Evolutionary conservation across 2,888 invertebrate genomes (phyloP).

Genomic region (Chrysina gloriosa): DNA sequence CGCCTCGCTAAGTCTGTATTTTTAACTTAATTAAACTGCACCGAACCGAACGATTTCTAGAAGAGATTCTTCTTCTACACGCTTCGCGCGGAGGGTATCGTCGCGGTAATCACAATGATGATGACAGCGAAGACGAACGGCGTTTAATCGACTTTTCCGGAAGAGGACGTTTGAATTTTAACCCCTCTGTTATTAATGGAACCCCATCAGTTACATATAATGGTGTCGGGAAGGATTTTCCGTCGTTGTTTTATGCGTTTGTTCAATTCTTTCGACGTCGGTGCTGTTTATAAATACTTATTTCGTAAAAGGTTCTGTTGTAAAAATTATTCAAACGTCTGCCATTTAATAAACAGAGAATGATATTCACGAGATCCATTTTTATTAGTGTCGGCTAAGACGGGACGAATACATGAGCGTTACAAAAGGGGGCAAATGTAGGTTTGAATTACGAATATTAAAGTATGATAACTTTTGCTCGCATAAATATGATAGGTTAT

Average conservation of each 20-base stretch:
- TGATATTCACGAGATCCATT: no score
- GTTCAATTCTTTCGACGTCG: no score
- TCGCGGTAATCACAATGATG: neutral
- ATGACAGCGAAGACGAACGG: neutral
- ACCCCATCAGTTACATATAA: neutral
- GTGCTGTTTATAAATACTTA: no score
- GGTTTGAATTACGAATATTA: no score
- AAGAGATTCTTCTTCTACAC: slow-evolving; percentile 1
- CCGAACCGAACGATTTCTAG: slow-evolving; percentile 35
- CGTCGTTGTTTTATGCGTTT: neutral
- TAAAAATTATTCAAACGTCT: no score
- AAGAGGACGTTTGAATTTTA: neutral
- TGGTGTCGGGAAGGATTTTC: neutral
- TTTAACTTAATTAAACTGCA: slow-evolving; percentile 42
- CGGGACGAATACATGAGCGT: no score
- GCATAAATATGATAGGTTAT: no score
- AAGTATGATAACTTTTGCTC: no score
- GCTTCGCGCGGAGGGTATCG: neutral
- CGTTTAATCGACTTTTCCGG: neutral
- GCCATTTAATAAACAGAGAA: no score
- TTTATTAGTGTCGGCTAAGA: no score
- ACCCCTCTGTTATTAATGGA: neutral
- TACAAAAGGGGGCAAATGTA: no score
- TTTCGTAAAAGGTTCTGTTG: no score
- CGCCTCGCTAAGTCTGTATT: slow-evolving; percentile 34